phyloP scores from a whole-genome alignment of 2,888 invertebrate genomes.

The Perizoma flavofasciatum region DNA sequence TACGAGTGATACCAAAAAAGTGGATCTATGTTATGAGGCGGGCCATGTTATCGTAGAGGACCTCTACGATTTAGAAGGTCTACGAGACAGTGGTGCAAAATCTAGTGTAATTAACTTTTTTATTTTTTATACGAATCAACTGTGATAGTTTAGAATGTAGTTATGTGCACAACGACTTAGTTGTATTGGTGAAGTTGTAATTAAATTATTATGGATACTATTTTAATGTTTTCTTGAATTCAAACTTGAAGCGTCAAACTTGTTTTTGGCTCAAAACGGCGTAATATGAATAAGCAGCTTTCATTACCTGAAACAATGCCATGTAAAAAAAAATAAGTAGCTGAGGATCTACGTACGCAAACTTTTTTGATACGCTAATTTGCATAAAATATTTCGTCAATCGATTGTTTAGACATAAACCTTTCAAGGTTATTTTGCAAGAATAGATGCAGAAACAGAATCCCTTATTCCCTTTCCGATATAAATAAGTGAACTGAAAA shows the following conservation, averaged over 20 bases:
- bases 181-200: constrained; percentile 43
- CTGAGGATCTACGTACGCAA: no score
- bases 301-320: constrained; percentile 69
- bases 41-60: constrained; percentile 17
- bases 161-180: constrained; percentile 47
- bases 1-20: neutral
- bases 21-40: no score
- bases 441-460: constrained; percentile 15
- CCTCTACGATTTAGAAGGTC: constrained; percentile 14
- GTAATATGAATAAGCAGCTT: constrained; percentile 72
- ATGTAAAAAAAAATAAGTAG: constrained; percentile 10
- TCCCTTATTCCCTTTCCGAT: constrained; percentile 29
- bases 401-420: neutral
- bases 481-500: constrained; percentile 17
- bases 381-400: neutral
- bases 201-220: constrained; percentile 39
- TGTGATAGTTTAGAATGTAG: constrained; percentile 77
- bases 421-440: constrained; percentile 10
- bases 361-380: constrained; percentile 11
- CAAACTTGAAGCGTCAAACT: constrained; percentile 28
- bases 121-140: constrained; percentile 67
- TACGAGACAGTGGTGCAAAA: constrained; percentile 11
- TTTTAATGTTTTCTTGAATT: constrained; percentile 17
- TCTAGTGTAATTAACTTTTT: constrained; percentile 56
- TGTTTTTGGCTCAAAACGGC: constrained; percentile 65